These are phyloP conservation scores for Adelognathus sp. DNA, from an alignment of 2,888 invertebrate species.

Conservation along the genomic window DNA sequence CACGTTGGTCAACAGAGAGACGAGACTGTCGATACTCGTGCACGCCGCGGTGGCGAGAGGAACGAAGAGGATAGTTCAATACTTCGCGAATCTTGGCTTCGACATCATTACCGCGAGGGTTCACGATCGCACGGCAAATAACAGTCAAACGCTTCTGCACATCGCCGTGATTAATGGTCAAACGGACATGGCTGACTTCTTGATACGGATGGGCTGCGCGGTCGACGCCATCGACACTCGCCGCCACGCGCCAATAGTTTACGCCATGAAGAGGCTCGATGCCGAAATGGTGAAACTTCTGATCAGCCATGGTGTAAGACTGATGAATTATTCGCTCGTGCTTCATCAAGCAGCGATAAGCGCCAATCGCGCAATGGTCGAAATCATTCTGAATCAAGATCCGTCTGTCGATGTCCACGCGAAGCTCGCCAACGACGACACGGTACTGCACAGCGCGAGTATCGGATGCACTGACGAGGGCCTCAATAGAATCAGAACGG, in stretches of 20 bases:
- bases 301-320: background rate
- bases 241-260: background rate
- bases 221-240: background rate
- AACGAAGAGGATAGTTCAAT: background rate
- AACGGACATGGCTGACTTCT: background rate
- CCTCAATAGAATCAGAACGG: background rate
- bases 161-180: background rate
- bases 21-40: background rate
- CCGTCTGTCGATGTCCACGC: background rate
- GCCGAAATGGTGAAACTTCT: background rate
- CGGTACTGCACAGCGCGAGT: background rate
- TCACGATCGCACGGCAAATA: background rate
- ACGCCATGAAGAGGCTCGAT: background rate
- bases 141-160: background rate
- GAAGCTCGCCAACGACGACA: background rate
- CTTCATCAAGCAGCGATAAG: background rate
- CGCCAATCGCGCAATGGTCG: background rate
- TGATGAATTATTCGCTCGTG: background rate
- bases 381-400: background rate
- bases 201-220: background rate
- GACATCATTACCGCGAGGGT: background rate
- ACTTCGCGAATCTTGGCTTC: background rate
- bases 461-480: background rate
- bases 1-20: background rate
- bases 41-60: background rate